Percentiles rank a stretch among this genome's conserved stretches.
phyloP scores from a whole-genome alignment of 2,113 vertebrate genomes.

The Clarias magur region DNA sequence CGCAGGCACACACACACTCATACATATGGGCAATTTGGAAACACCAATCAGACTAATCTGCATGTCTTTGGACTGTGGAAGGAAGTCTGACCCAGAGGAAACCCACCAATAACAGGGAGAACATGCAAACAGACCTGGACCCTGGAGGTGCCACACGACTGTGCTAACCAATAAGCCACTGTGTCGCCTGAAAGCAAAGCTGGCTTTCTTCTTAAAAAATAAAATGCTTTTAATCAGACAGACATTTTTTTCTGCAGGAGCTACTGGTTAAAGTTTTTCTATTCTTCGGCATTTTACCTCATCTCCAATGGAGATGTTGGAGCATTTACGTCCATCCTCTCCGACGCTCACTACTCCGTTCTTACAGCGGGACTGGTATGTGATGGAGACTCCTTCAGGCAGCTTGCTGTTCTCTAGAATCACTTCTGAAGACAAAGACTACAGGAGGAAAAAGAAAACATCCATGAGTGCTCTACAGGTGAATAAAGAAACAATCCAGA shows the following conservation, averaged over 20 bases:
- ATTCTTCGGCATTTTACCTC: slow-evolving; percentile 75
- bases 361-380: slow-evolving; percentile 92
- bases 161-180: too few species aligned
- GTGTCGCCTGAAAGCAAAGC: too few species aligned
- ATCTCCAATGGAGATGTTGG: slow-evolving; percentile 96
- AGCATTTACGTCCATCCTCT: slow-evolving; percentile 91
- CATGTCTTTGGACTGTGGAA: too few species aligned
- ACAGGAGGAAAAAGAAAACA: slow-evolving; percentile 1
- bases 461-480: not conserved
- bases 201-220: not conserved
- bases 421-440: slow-evolving; percentile 98
- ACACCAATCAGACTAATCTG: too few species aligned
- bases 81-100: too few species aligned
- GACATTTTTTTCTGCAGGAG: too few species aligned
- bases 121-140: too few species aligned
- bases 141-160: too few species aligned
- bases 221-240: not conserved
- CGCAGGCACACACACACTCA: too few species aligned
- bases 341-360: slow-evolving; percentile 84
- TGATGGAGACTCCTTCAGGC: slow-evolving; percentile 88
- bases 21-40: too few species aligned
- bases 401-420: slow-evolving; percentile 91
- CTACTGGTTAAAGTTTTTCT: not conserved
- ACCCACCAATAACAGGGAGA: too few species aligned
- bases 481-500: not conserved